Conservation (phyloP, 2,888 invertebrate species). For the Ochlodes sylvanus region DNA sequence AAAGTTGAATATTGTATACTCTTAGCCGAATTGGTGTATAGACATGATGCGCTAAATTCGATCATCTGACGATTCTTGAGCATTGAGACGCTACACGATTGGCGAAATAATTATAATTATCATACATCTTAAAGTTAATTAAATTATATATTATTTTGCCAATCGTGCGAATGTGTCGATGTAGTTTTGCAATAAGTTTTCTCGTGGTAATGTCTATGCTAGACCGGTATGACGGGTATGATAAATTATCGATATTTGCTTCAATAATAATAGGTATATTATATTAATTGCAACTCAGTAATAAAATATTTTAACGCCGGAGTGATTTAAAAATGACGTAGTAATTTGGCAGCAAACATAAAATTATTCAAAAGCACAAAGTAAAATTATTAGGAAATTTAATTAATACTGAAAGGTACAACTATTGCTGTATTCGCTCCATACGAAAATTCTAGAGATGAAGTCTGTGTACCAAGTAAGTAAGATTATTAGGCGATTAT, state of each 20-base stretch:
- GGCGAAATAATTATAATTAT: too few species aligned
- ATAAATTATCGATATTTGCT: neutral
- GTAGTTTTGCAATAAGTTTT: neutral
- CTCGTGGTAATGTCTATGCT: neutral
- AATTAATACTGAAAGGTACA: slow-evolving; percentile 8
- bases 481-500: slow-evolving; percentile 11
- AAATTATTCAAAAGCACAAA: slow-evolving; percentile 3
- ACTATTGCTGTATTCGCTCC: slow-evolving; percentile 18
- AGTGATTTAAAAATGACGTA: neutral
- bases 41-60: too few species aligned
- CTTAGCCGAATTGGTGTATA: too few species aligned
- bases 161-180: too few species aligned
- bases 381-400: neutral
- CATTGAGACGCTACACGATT: too few species aligned
- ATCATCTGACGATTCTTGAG: too few species aligned
- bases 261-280: slow-evolving; percentile 2
- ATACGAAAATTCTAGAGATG: slow-evolving; percentile 16
- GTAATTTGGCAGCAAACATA: neutral
- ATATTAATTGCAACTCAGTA: neutral
- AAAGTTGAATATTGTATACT: too few species aligned
- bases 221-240: neutral
- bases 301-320: neutral
- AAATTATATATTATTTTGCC: too few species aligned
- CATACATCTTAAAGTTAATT: too few species aligned
- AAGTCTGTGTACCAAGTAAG: slow-evolving; percentile 20